A percentile compares a stretch with the other conserved stretches of the same genome.
These are phyloP conservation scores for Sylvilagus bachmani DNA, from an alignment of 2,113 vertebrate species.

Conservation along the genomic window DNA sequence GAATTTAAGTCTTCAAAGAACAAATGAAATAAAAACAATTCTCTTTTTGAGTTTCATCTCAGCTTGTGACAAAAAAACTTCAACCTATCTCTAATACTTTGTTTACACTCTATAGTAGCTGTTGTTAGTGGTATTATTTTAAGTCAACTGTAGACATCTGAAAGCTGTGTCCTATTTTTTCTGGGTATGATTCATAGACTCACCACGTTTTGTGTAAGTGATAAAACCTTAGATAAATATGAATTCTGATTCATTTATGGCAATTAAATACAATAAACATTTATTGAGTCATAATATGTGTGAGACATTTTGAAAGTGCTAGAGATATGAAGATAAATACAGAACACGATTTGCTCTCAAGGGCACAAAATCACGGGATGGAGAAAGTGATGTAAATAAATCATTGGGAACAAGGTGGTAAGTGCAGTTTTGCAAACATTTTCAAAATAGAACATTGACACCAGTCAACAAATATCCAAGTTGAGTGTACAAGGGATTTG, in stretches of 20 bases:
- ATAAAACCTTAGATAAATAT: neutral
- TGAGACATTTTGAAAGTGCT: constrained; percentile 14
- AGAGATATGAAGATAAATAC: constrained; percentile 13
- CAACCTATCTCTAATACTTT: neutral
- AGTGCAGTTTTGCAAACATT: constrained; percentile 23
- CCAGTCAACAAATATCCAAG: neutral
- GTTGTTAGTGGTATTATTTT: neutral
- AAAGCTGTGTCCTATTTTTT: neutral
- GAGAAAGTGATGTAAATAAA: neutral
- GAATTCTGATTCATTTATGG: neutral
- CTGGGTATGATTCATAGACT: neutral
- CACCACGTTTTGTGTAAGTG: neutral
- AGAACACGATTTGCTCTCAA: neutral
- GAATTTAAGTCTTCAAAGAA: neutral
- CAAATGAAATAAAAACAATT: neutral
- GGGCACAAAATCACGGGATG: neutral
- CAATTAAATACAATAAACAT: constrained; percentile 55
- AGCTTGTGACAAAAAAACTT: neutral
- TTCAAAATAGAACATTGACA: constrained; percentile 43
- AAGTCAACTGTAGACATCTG: neutral
- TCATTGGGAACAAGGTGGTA: neutral
- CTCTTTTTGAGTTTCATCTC: neutral
- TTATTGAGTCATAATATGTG: constrained; percentile 53
- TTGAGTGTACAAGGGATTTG: neutral
- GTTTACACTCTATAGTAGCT: neutral